phyloP scores from a whole-genome alignment of 2,888 invertebrate species.

The Phasia obesa region DNA sequence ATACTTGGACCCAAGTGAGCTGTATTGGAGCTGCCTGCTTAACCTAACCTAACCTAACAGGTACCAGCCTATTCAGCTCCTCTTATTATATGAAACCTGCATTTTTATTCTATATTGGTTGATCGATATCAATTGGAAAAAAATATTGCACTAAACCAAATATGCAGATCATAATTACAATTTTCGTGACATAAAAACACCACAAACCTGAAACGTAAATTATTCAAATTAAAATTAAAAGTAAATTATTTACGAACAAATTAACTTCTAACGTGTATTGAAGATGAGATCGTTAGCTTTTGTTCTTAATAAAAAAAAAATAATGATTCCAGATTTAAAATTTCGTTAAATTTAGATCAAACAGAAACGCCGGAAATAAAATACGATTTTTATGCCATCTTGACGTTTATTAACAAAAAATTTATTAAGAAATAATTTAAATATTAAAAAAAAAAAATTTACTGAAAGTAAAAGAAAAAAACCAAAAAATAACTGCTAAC shows the following conservation, averaged over 20 bases:
- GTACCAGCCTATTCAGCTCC: no score
- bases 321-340: background rate
- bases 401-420: slow-evolving; percentile 24
- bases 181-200: no score
- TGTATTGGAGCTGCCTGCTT: no score
- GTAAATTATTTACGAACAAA: slow-evolving; percentile 21
- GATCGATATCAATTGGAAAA: no score
- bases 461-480: background rate
- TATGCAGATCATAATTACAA: no score
- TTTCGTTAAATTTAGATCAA: slow-evolving; percentile 25
- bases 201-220: no score
- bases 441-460: slow-evolving; percentile 35
- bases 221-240: no score
- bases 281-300: background rate
- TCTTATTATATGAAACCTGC: no score
- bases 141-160: no score
- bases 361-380: slow-evolving; percentile 25
- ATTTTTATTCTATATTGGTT: no score
- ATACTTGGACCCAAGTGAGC: no score
- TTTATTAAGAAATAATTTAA: slow-evolving; percentile 54
- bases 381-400: slow-evolving; percentile 15
- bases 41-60: no score
- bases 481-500: slow-evolving; percentile 36
- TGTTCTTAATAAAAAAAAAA: background rate
- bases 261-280: background rate